A percentile compares a stretch with the other conserved stretches of the same genome.
These are phyloP conservation scores for Narcine bancroftii DNA, from an alignment of 2,113 vertebrate species.

Conservation along the genomic window DNA sequence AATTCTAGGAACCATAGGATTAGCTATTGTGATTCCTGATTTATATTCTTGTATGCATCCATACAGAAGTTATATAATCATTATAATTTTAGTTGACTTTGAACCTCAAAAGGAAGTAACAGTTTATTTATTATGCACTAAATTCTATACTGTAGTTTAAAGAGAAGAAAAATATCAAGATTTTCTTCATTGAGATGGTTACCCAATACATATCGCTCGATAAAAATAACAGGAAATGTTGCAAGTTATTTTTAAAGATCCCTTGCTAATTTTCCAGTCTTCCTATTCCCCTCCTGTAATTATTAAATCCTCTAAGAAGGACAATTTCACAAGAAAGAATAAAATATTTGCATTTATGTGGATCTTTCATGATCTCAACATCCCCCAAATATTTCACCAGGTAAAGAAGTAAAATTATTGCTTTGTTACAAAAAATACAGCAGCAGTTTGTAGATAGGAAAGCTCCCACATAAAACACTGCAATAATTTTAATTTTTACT, in stretches of 20 bases:
- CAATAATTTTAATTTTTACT: no score
- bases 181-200: neutral
- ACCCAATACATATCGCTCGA: no score
- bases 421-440: neutral
- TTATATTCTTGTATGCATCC: neutral
- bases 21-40: neutral
- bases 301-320: neutral
- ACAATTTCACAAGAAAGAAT: neutral
- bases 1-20: neutral
- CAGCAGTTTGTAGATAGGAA: neutral
- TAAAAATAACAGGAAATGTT: neutral
- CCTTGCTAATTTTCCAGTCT: neutral
- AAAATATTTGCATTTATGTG: neutral
- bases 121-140: neutral
- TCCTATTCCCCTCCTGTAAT: neutral
- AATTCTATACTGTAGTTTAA: neutral
- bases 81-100: neutral
- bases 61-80: neutral
- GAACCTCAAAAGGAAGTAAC: neutral
- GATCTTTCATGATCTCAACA: neutral
- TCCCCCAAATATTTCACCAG: no score
- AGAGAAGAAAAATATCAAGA: neutral
- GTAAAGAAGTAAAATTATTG: neutral
- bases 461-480: neutral
- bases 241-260: neutral